A percentile compares a stretch with the other conserved stretches of the same genome.
Conservation (phyloP, 1,140 invertebrate species). For the Drosophila ficusphila region DNA sequence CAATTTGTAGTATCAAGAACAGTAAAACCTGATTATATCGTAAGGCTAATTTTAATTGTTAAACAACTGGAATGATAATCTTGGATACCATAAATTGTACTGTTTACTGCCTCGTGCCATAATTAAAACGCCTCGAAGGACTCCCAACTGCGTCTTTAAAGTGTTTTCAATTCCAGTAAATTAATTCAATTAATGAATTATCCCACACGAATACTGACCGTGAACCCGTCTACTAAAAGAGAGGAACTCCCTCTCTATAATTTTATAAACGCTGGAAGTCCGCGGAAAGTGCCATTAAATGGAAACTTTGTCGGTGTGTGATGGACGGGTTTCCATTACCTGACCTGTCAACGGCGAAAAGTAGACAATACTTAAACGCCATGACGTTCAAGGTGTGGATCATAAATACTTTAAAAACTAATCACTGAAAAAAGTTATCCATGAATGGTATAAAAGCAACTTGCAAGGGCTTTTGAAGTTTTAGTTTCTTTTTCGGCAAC, state of each 20-base stretch:
- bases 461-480: neutral
- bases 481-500: constrained; percentile 11
- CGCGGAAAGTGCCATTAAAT: constrained; percentile 42
- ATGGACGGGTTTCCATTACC: constrained; percentile 67
- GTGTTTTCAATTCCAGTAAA: constrained; percentile 9
- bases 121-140: constrained; percentile 1
- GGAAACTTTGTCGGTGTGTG: constrained; percentile 29
- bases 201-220: constrained; percentile 20
- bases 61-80: too few species aligned
- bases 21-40: too few species aligned
- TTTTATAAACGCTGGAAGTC: constrained; percentile 51
- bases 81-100: too few species aligned
- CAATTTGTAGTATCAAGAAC: too few species aligned
- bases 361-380: constrained; percentile 24
- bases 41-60: too few species aligned
- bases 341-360: constrained; percentile 45
- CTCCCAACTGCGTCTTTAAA: neutral
- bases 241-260: constrained; percentile 38
- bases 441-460: constrained; percentile 51
- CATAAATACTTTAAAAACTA: constrained; percentile 53
- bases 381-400: constrained; percentile 43
- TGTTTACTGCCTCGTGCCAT: too few species aligned
- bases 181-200: constrained; percentile 70
- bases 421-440: constrained; percentile 8
- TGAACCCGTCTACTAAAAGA: constrained; percentile 15